A percentile compares a stretch with the other conserved stretches of the same genome.
phyloP scores from a whole-genome alignment of 2,888 invertebrate genomes.

The Pachymerium ferrugineum region DNA sequence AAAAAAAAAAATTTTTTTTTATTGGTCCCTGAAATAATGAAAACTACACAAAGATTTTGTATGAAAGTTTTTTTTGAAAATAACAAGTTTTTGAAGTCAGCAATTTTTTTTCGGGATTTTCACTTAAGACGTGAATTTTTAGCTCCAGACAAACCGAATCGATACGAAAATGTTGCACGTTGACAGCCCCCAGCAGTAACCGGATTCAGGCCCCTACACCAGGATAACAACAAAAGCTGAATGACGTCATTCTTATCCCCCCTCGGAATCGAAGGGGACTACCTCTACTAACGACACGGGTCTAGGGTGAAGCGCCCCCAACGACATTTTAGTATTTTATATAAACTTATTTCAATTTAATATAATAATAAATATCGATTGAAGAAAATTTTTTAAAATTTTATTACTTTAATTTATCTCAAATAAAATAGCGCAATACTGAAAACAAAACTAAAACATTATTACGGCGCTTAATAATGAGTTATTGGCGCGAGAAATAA shows the following conservation, averaged over 20 bases:
- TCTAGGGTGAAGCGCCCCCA: slow-evolving; percentile 22
- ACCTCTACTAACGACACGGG: background rate
- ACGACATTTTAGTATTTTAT: background rate
- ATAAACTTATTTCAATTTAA: background rate
- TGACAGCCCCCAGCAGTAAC: slow-evolving; percentile 29
- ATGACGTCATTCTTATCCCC: slow-evolving; percentile 30
- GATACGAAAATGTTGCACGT: slow-evolving; percentile 23
- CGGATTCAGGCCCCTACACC: slow-evolving; percentile 32
- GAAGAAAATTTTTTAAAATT: too few relatives aligned
- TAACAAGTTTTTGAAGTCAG: too few relatives aligned
- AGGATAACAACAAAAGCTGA: slow-evolving; percentile 10
- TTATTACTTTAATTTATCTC: too few relatives aligned
- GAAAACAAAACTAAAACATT: too few relatives aligned
- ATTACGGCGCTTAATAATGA: too few relatives aligned
- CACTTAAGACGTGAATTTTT: slow-evolving; percentile 17
- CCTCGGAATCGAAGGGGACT: background rate
- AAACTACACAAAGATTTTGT: background rate
- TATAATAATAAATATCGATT: too few relatives aligned
- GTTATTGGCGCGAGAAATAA: background rate
- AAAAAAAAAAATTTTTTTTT: too few relatives aligned
- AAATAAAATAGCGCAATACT: too few relatives aligned
- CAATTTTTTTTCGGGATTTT: background rate
- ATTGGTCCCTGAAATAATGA: background rate
- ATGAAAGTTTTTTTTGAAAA: too few relatives aligned
- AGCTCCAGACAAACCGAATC: slow-evolving; percentile 4